Percentiles rank a stretch among this genome's conserved stretches.
These are phyloP conservation scores for Mionectes macconnelli DNA, from an alignment of 2,113 vertebrate genomes.

Conservation along the genomic window DNA sequence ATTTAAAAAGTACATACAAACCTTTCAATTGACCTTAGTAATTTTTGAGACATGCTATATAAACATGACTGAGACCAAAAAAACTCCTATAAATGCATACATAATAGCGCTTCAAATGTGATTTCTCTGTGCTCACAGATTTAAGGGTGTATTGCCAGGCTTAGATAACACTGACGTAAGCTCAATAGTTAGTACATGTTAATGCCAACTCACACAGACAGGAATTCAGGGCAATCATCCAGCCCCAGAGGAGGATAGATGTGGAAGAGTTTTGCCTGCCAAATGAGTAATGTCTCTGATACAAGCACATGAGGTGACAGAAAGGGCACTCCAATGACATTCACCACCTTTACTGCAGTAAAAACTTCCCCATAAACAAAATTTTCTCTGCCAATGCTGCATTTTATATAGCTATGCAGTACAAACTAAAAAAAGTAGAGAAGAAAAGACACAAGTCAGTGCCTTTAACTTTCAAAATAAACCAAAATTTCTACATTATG, in stretches of 20 bases:
- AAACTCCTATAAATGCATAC: not conserved
- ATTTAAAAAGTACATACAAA: not conserved
- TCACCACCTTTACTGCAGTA: not conserved
- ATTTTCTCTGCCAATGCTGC: not conserved
- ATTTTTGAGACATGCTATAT: not conserved
- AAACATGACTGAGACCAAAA: not conserved
- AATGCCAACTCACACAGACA: conserved; percentile 20
- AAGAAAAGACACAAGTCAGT: not conserved
- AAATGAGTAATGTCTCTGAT: conserved; percentile 9
- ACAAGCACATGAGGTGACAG: not conserved
- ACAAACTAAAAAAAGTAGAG: not conserved
- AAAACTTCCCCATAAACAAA: not conserved
- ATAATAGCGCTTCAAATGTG: not conserved
- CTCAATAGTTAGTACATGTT: not conserved
- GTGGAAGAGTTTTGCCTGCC: conserved; percentile 42
- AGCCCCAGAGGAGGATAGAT: conserved; percentile 4
- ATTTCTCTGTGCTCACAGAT: not conserved
- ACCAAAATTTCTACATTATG: not conserved
- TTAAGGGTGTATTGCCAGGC: not conserved
- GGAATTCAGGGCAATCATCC: conserved; percentile 26
- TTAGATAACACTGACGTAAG: conserved; percentile 30
- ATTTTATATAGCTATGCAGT: not conserved
- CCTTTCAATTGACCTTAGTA: not conserved
- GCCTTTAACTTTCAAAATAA: not conserved
- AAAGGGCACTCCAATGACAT: not conserved